Evolutionary conservation across 1,140 invertebrate species (phyloP).

Genomic region (Lycorma delicatula): DNA sequence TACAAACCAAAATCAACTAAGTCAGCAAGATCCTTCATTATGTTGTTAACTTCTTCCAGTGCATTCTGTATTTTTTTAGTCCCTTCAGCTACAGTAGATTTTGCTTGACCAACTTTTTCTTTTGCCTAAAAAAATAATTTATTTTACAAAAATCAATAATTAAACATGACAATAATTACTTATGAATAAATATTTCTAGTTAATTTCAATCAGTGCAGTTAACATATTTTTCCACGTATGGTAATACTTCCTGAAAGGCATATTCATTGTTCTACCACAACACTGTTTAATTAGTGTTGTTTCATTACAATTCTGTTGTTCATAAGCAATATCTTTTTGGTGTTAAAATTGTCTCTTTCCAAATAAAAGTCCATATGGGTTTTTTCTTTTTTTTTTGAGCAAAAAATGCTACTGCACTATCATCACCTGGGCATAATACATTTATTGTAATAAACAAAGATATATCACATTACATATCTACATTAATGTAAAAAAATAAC

Average conservation of each 20-base stretch:
- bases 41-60: constrained; percentile 65
- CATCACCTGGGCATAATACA: too few species aligned
- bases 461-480: too few species aligned
- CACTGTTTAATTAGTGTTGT: too few species aligned
- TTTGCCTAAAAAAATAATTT: constrained; percentile 44
- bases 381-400: too few species aligned
- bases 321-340: too few species aligned
- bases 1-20: constrained; percentile 58
- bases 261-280: background rate
- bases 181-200: background rate
- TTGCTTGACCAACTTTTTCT: constrained; percentile 76
- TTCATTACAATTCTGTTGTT: too few species aligned
- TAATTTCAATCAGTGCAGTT: background rate
- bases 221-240: background rate
- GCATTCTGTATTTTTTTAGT: constrained; percentile 73
- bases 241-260: background rate
- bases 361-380: too few species aligned
- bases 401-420: too few species aligned
- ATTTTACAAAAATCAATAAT: background rate
- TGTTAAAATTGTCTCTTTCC: too few species aligned
- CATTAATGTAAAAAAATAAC: too few species aligned
- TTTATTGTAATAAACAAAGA: too few species aligned
- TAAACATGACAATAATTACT: background rate
- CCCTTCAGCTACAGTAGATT: constrained; percentile 67
- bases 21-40: constrained; percentile 69